Conservation (phyloP, 2,888 invertebrate genomes). For the Stenodera caucasica region DNA sequence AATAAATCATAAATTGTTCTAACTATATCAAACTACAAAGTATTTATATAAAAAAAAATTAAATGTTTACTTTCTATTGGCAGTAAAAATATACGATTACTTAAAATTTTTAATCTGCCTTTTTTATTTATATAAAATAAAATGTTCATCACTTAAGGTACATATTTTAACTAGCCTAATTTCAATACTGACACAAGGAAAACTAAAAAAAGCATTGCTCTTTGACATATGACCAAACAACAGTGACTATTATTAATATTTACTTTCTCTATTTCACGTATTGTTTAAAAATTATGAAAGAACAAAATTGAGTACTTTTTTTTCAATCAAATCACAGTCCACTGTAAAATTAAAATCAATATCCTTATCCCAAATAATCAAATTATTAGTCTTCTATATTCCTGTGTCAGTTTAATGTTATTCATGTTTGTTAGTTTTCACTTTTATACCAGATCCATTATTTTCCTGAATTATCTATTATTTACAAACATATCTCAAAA, state of each 20-base stretch:
- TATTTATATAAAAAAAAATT: slow-evolving; percentile 30
- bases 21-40: slow-evolving; percentile 31
- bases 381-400: slow-evolving; percentile 29
- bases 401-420: slow-evolving; percentile 37
- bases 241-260: slow-evolving; percentile 23
- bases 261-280: slow-evolving; percentile 12
- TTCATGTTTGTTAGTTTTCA: slow-evolving; percentile 20
- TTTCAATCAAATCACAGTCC: slow-evolving; percentile 33
- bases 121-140: slow-evolving; percentile 45
- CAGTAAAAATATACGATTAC: slow-evolving; percentile 35
- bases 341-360: slow-evolving; percentile 23
- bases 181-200: slow-evolving; percentile 45
- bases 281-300: slow-evolving; percentile 16
- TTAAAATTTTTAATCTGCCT: slow-evolving; percentile 25
- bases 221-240: slow-evolving; percentile 25
- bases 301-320: slow-evolving; percentile 24
- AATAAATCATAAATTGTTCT: slow-evolving; percentile 29
- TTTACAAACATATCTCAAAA: background rate
- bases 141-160: slow-evolving; percentile 47
- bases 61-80: slow-evolving; percentile 31
- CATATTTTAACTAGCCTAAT: slow-evolving; percentile 38
- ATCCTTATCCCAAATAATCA: slow-evolving; percentile 29
- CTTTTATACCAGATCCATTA: slow-evolving; percentile 30
- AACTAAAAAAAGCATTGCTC: slow-evolving; percentile 33
- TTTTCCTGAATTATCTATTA: slow-evolving; percentile 26